Conservation (phyloP, 2,888 invertebrate genomes). For the Synanthedon formicaeformis region DNA sequence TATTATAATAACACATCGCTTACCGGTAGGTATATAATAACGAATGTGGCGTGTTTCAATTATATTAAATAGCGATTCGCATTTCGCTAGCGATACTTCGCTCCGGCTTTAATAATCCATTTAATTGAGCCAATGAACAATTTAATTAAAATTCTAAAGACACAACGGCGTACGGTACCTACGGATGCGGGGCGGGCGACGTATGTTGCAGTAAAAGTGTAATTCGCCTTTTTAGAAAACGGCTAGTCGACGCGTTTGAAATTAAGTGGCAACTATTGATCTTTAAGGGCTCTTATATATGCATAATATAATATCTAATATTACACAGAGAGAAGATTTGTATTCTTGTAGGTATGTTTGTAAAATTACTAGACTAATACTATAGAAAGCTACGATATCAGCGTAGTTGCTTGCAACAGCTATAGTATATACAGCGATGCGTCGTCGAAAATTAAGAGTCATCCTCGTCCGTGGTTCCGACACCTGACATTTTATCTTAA, state of each 20-base stretch:
- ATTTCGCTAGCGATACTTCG: background rate
- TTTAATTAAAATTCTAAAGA: constrained; percentile 66
- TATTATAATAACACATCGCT: background rate
- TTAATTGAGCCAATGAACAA: constrained; percentile 64
- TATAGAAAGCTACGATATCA: too few species aligned
- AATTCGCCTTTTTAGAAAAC: constrained; percentile 11
- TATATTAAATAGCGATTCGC: background rate
- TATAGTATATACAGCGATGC: too few species aligned
- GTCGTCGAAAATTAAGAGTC: too few species aligned
- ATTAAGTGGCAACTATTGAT: too few species aligned
- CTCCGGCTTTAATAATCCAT: constrained; percentile 46
- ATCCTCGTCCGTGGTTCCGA: too few species aligned
- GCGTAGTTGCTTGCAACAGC: too few species aligned
- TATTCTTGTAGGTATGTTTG: too few species aligned
- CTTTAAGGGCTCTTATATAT: too few species aligned
- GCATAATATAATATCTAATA: too few species aligned
- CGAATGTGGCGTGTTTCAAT: background rate
- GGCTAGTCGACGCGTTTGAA: constrained; percentile 1
- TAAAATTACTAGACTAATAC: too few species aligned
- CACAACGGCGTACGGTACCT: constrained; percentile 24
- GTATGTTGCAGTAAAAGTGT: constrained; percentile 16
- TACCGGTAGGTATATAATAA: background rate
- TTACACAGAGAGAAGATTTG: too few species aligned
- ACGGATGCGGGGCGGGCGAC: constrained; percentile 27
- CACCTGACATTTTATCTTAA: too few species aligned